Conservation (phyloP, 2,797 vertebrate species). For the Amblyraja radiata region DNA sequence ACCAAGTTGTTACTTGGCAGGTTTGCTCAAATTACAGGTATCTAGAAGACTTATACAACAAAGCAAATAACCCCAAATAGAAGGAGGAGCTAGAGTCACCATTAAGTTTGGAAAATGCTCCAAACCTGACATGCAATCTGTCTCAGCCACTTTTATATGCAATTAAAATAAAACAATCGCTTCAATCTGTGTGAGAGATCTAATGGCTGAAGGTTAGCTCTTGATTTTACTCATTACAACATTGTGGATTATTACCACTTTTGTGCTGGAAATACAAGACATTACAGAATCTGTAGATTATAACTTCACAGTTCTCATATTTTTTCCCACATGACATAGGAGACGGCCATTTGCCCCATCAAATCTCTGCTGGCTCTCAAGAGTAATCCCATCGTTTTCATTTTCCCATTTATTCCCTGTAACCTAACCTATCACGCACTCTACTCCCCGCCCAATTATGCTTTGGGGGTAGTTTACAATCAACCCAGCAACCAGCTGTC, state of each 20-base stretch:
- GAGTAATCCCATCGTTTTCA: no score
- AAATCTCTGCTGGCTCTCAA: no score
- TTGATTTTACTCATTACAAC: slow-evolving; percentile 17
- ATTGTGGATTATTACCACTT: background rate
- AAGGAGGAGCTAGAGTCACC: background rate
- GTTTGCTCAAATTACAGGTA: background rate
- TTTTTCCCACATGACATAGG: no score
- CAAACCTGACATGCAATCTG: background rate
- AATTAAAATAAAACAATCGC: background rate
- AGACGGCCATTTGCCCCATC: no score
- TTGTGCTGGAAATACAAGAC: background rate
- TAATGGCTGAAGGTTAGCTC: background rate
- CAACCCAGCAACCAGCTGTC: no score
- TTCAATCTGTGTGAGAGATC: background rate
- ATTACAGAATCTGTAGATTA: no score
- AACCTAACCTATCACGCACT: no score
- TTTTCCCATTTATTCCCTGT: no score
- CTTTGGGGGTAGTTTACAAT: no score
- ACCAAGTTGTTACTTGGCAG: background rate
- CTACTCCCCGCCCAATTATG: no score
- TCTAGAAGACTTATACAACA: background rate
- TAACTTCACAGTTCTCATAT: no score
- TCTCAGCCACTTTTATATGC: background rate
- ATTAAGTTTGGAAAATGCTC: background rate
- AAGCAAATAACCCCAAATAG: background rate